Evolutionary conservation across 2,888 invertebrate genomes (phyloP).

Genomic region (Caenorhabditis sp.): DNA sequence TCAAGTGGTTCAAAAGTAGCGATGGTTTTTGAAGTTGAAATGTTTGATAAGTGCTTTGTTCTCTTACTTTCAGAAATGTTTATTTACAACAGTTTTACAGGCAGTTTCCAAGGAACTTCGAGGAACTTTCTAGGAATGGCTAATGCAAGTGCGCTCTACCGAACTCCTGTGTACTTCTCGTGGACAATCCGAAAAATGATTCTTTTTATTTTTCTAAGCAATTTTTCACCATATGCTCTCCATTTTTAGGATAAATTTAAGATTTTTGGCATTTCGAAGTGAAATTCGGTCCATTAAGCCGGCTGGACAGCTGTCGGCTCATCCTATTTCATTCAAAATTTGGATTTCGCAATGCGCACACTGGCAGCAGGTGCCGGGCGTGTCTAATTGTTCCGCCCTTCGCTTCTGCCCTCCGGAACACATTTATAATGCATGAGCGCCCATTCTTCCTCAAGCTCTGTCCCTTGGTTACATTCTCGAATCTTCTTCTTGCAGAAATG

Average conservation of each 20-base stretch:
- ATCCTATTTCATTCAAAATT: constrained; percentile 28
- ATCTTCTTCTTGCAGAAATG: no score
- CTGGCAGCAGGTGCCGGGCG: constrained; percentile 23
- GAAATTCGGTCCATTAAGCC: background rate
- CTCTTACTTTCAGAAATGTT: constrained; percentile 16
- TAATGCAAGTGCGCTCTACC: constrained; percentile 18
- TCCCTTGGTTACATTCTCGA: constrained; percentile 31
- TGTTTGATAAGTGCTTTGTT: constrained; percentile 48
- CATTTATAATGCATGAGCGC: constrained; percentile 56
- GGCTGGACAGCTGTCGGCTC: constrained; percentile 12
- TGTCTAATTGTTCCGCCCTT: constrained; percentile 42
- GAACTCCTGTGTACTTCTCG: background rate
- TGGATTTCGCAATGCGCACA: constrained; percentile 35
- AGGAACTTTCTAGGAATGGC: no score
- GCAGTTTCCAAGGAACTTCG: no score
- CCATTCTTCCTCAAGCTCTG: constrained; percentile 21
- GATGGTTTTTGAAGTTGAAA: constrained; percentile 47
- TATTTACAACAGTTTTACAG: no score
- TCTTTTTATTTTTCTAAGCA: constrained; percentile 1
- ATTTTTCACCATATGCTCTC: constrained; percentile 3
- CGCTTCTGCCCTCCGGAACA: constrained; percentile 29
- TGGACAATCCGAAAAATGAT: background rate
- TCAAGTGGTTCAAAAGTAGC: constrained; percentile 49
- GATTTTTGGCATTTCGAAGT: background rate
- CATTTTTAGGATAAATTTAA: background rate